These are phyloP conservation scores for Paedocypris sp. DNA, from an alignment of 2,113 vertebrate species.

Conservation along the genomic window DNA sequence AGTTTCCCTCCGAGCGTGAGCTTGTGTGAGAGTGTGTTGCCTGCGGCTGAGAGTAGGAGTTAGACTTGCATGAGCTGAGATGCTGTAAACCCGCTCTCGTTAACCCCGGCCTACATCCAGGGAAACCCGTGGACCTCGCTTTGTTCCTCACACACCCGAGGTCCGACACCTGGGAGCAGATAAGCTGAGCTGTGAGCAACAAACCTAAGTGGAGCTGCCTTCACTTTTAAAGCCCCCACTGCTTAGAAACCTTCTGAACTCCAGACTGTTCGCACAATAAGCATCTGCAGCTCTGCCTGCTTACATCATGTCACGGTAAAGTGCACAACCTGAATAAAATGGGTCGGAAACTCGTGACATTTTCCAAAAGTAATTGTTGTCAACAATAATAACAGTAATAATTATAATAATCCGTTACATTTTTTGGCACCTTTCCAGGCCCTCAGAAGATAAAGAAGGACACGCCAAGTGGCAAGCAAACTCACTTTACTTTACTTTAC, in stretches of 20 bases:
- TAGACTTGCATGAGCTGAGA: constrained; percentile 19
- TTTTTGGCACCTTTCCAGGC: no score
- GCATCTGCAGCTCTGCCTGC: no score
- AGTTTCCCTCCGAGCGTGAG: constrained; percentile 12
- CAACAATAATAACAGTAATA: no score
- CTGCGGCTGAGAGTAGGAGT: constrained; percentile 16
- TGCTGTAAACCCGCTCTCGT: constrained; percentile 9
- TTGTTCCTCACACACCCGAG: constrained; percentile 9
- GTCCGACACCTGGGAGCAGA: constrained; percentile 4
- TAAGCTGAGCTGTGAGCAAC: constrained; percentile 1
- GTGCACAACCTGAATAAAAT: no score
- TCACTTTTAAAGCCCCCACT: neutral
- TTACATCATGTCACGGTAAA: no score
- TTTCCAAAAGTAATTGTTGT: no score
- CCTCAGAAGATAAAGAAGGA: no score
- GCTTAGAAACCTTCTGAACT: neutral
- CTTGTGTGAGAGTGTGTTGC: constrained; percentile 9
- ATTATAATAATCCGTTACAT: no score
- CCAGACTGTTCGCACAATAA: no score
- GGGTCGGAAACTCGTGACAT: no score
- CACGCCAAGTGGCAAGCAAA: no score
- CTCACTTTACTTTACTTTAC: no score
- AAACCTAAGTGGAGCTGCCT: neutral
- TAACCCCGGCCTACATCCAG: constrained; percentile 14
- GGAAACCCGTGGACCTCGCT: neutral